Percentiles rank a stretch among this genome's conserved stretches.
Evolutionary conservation across 2,113 vertebrate species (phyloP).

Genomic region (Regulus satrapa): DNA sequence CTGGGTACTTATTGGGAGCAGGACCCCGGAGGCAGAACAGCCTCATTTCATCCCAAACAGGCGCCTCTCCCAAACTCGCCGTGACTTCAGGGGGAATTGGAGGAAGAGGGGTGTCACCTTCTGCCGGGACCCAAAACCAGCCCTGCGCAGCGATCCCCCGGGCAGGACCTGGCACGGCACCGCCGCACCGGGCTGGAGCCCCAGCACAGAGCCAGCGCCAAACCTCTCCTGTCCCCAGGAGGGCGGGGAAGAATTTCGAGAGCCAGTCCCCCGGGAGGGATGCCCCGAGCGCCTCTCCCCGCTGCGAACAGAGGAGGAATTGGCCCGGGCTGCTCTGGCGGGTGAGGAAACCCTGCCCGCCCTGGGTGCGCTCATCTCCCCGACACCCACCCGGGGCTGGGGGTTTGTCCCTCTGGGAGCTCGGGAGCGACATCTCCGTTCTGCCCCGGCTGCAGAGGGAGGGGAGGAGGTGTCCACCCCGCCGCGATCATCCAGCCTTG

Average conservation of each 20-base stretch:
- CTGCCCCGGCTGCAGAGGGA: not conserved
- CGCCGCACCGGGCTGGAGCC: not conserved
- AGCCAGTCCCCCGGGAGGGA: not conserved
- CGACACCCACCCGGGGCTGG: rapidly evolving
- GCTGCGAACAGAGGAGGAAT: not conserved
- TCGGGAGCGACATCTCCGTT: not conserved
- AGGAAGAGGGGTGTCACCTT: not conserved
- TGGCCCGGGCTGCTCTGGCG: not conserved
- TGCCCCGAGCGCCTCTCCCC: not conserved
- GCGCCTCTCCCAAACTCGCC: not conserved
- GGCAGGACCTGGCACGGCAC: rapidly evolving
- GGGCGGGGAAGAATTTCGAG: not conserved
- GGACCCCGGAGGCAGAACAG: not conserved
- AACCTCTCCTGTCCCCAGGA: not conserved
- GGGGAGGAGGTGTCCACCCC: not conserved
- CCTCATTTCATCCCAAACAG: not conserved
- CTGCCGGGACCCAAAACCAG: not conserved
- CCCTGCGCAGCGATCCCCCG: not conserved
- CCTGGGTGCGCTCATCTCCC: not conserved
- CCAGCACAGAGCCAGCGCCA: not conserved
- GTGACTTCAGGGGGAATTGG: not conserved
- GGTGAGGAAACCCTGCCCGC: not conserved
- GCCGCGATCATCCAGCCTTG: not conserved
- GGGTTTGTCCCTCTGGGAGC: not conserved
- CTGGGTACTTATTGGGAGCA: not conserved